These are phyloP conservation scores for Willowsia nigromaculata DNA, from an alignment of 2,888 invertebrate species.

Conservation along the genomic window DNA sequence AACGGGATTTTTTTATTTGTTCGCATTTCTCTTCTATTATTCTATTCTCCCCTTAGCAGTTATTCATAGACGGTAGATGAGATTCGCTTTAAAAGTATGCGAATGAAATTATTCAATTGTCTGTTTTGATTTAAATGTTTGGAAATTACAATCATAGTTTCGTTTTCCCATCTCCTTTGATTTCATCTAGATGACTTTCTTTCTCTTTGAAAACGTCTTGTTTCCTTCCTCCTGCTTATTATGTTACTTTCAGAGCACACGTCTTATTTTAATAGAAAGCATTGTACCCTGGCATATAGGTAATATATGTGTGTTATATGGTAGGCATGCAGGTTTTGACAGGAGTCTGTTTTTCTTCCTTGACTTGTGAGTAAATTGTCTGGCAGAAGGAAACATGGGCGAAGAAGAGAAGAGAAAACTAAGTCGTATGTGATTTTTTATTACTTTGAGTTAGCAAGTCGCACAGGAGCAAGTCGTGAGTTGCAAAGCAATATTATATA, in stretches of 20 bases:
- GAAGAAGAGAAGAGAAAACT: neutral
- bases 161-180: neutral
- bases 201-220: neutral
- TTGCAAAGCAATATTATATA: too few species aligned
- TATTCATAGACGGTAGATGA: neutral
- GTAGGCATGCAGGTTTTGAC: neutral
- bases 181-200: neutral
- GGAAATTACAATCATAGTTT: conserved; percentile 11
- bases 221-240: neutral
- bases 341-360: neutral
- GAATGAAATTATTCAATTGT: conserved; percentile 33
- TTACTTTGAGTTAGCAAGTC: neutral
- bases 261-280: too few species aligned
- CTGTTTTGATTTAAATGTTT: conserved; percentile 45
- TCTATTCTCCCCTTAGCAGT: neutral
- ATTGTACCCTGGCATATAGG: neutral
- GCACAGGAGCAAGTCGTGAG: too few species aligned
- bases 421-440: neutral
- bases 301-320: neutral
- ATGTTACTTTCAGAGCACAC: too few species aligned
- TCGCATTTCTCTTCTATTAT: neutral
- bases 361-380: conserved; percentile 32
- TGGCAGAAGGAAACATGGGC: neutral
- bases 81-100: neutral
- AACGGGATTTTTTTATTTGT: neutral